Evolutionary conservation across 1,140 invertebrate genomes (phyloP), one percentile per base, ranked within the genome.

Genomic region (Orius laevigatus): DNA sequence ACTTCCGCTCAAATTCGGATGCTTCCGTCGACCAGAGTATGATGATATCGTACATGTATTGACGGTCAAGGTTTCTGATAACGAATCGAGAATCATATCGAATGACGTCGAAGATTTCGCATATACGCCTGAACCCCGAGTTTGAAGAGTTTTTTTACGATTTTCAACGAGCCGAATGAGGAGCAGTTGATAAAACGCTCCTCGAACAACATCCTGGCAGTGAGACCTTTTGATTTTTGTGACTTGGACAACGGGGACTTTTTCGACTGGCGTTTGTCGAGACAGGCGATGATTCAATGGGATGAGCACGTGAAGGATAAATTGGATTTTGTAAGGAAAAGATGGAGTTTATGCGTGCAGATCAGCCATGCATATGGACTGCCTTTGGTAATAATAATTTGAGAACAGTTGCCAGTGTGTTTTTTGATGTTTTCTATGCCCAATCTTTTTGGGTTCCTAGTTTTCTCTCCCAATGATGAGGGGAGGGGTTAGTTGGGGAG

Each of bases 21-120:
- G 72, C 82, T 1, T 75, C 79, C 55, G 76, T 75, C 2, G 95
- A 99, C 74, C 91, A 97, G 69, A 91, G 98, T 51, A 98, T 98
- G 84, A 98, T 98, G 95, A 98, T 98, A 57, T 98, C 95, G 0
- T 98, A 98, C 63, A 98, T 99, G 94, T 25, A 93, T 98, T 53
- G 94, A 98, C 70, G 93, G 80, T 3, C 84, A 4, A 25, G 3
- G 8, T 25, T 3, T 4, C 8, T 25, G 25, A 25, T 25, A 8
- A 8, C 8, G 3, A 78, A 69, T 82, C 82, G 12, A 90, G 98
- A 71, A 95, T 98, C 35, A 83, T 98, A 42, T 87, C 91, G 1
- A 66, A 75, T 15, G 90, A 98, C 69, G 87, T 99, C 11, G 85
- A 92, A 39, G 85, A 97, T 68, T 98, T 99, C 72, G 94, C 98